Evolutionary conservation across 2,797 vertebrate genomes (phyloP).

Genomic region (Antrozous pallidus): DNA sequence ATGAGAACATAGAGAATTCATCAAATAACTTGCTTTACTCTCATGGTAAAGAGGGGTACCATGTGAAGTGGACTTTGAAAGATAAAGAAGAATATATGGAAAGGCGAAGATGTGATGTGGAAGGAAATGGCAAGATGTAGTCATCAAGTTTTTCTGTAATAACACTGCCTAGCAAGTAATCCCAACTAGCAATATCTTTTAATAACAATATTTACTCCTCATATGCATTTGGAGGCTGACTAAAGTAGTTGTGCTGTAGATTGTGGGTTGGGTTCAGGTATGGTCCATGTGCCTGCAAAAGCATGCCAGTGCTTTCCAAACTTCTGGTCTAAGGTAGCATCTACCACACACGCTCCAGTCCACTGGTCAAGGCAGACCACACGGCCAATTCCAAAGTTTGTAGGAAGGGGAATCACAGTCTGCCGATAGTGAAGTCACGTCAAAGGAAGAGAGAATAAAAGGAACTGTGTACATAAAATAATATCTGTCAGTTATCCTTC

Average conservation of each 20-base stretch:
- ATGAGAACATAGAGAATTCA: not conserved
- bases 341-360: not conserved
- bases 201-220: not conserved
- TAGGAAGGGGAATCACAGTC: not conserved
- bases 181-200: not conserved
- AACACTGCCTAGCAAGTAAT: not conserved
- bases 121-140: not conserved
- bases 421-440: not conserved
- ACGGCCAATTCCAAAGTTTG: not conserved
- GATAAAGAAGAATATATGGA: not conserved
- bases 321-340: not conserved
- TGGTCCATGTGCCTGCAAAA: not conserved
- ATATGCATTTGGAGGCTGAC: not conserved
- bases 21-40: not conserved
- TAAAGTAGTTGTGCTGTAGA: not conserved
- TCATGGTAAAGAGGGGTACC: not conserved
- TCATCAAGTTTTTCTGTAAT: not conserved
- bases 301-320: not conserved
- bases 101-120: not conserved
- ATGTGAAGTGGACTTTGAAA: not conserved
- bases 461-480: not conserved
- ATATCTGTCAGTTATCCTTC: not conserved
- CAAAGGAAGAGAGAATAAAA: not conserved
- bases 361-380: not conserved
- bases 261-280: not conserved